These are phyloP conservation scores for Anguilla obscura DNA, from an alignment of 2,797 vertebrate genomes.

Conservation along the genomic window DNA sequence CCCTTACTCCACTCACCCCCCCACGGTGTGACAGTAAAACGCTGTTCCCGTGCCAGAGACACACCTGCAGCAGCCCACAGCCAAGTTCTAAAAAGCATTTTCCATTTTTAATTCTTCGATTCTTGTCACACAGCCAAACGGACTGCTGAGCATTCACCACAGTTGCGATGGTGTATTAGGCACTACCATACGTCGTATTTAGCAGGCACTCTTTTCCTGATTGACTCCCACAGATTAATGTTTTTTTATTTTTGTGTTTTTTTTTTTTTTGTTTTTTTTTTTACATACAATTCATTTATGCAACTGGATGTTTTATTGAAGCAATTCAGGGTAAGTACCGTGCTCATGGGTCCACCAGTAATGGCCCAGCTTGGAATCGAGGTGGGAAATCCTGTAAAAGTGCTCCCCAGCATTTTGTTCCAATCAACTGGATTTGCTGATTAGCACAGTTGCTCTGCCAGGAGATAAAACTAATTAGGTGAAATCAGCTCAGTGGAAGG, in stretches of 20 bases:
- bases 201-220: background rate
- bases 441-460: too few relatives aligned
- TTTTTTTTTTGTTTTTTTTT: background rate
- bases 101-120: background rate
- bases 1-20: background rate
- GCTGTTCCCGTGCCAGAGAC: constrained; percentile 27
- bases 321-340: background rate
- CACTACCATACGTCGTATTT: background rate
- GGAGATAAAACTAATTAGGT: too few relatives aligned
- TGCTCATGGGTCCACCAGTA: background rate
- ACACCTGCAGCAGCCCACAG: background rate
- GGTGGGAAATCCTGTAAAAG: background rate
- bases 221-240: background rate
- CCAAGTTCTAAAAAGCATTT: background rate
- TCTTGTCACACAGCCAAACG: background rate
- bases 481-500: too few relatives aligned
- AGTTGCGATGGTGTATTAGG: background rate
- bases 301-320: background rate
- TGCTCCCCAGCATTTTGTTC: background rate
- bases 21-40: constrained; percentile 13
- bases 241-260: background rate
- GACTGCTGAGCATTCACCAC: background rate
- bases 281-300: background rate
- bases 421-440: too few relatives aligned
- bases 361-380: background rate